Percentiles rank a stretch among this genome's conserved stretches.
These are phyloP conservation scores for Scomber scombrus DNA, from an alignment of 2,113 vertebrate species.

Conservation along the genomic window DNA sequence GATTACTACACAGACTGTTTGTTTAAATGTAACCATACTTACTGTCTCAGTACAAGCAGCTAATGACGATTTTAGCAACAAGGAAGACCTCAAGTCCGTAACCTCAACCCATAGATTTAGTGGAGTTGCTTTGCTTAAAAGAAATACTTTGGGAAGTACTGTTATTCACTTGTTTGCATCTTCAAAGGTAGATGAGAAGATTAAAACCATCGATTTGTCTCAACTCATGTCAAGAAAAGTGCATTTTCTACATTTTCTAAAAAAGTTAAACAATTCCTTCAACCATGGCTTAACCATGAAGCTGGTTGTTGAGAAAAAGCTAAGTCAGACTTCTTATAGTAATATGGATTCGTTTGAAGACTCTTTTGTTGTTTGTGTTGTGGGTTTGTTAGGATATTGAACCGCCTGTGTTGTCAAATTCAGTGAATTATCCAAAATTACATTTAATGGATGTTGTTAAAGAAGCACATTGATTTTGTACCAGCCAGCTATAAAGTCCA, in stretches of 20 bases:
- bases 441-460: conserved; percentile 38
- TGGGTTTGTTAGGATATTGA: conserved; percentile 8
- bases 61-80: not conserved
- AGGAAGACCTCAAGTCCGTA: not conserved
- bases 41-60: not conserved
- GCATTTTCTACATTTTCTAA: not conserved
- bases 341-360: not conserved
- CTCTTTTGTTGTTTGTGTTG: not conserved
- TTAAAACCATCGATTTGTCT: not conserved
- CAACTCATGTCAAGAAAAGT: not conserved
- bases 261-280: not conserved
- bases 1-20: not conserved
- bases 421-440: conserved; percentile 41
- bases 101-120: not conserved
- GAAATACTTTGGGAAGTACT: not conserved
- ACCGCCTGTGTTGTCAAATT: conserved; percentile 27
- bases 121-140: not conserved
- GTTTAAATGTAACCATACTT: not conserved
- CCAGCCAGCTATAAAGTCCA: conserved; percentile 13
- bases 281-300: not conserved
- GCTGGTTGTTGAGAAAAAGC: not conserved
- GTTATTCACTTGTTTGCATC: too few species aligned
- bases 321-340: not conserved
- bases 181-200: too few species aligned
- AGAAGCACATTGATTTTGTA: conserved; percentile 23